Percentiles rank a stretch among this genome's conserved stretches.
phyloP scores from a whole-genome alignment of 2,113 vertebrate genomes.

The Potamarius usumacintae region DNA sequence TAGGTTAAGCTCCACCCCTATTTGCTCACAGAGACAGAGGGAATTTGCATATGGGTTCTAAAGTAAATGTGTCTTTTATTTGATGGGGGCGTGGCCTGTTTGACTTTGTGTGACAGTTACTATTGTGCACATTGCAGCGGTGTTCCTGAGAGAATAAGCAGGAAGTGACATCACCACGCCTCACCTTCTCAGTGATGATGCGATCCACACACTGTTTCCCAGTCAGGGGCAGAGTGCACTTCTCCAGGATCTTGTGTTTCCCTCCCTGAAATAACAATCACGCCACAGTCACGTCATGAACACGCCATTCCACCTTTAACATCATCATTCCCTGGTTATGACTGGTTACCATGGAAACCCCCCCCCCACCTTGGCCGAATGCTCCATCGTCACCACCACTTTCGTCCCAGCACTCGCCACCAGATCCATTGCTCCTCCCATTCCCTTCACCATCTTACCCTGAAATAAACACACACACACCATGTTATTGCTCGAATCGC shows the following conservation, averaged over 20 bases:
- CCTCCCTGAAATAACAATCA: conserved; percentile 78
- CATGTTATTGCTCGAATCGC: not conserved
- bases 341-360: not conserved
- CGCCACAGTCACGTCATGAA: not conserved
- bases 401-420: conserved; percentile 93
- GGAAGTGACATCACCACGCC: not conserved
- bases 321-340: not conserved
- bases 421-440: conserved; percentile 98
- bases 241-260: conserved; percentile 92
- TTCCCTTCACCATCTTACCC: conserved; percentile 99
- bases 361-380: conserved; percentile 87
- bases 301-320: not conserved
- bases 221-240: conserved; percentile 88
- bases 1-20: not conserved
- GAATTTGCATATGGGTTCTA: not conserved
- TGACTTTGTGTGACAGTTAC: not conserved
- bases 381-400: conserved; percentile 98
- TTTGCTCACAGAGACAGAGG: not conserved
- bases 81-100: not conserved
- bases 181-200: conserved; percentile 97
- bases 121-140: not conserved
- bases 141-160: not conserved
- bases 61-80: not conserved
- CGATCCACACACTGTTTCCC: conserved; percentile 94
- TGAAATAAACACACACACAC: conserved; percentile 60